These are phyloP conservation scores for Asteroscopus sphinx DNA, from an alignment of 2,888 invertebrate genomes.

Conservation along the genomic window DNA sequence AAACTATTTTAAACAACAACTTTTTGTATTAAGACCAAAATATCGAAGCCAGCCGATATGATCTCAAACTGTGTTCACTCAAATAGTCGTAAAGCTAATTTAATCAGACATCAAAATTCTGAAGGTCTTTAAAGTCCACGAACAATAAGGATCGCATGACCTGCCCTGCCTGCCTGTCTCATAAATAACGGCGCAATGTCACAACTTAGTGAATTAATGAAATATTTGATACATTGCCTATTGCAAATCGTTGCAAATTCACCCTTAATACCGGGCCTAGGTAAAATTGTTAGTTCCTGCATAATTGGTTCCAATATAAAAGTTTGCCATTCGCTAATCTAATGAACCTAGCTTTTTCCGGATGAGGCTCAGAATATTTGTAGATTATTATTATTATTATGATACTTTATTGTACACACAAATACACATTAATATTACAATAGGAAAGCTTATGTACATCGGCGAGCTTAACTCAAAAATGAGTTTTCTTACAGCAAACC, in stretches of 20 bases:
- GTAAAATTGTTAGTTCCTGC: too few relatives aligned
- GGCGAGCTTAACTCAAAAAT: too few relatives aligned
- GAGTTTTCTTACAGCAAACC: too few relatives aligned
- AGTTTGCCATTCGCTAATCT: too few relatives aligned
- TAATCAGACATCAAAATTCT: conserved; percentile 33
- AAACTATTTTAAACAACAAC: too few relatives aligned
- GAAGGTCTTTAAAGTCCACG: conserved; percentile 25
- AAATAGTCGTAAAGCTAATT: conserved; percentile 36
- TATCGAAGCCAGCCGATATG: conserved; percentile 9
- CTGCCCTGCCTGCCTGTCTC: conserved; percentile 23
- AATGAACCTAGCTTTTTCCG: too few relatives aligned
- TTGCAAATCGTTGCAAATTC: conserved; percentile 1
- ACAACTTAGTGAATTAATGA: conserved; percentile 45
- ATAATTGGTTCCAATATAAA: too few relatives aligned
- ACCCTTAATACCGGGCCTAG: background rate
- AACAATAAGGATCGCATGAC: conserved; percentile 45
- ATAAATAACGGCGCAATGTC: conserved; percentile 43
- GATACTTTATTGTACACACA: too few relatives aligned
- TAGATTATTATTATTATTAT: too few relatives aligned
- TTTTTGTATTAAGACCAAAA: background rate
- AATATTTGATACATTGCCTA: conserved; percentile 28
- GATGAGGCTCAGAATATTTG: too few relatives aligned
- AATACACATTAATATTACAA: too few relatives aligned
- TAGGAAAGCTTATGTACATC: too few relatives aligned
- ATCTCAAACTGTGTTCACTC: conserved; percentile 15